Evolutionary conservation across 2,888 invertebrate genomes (phyloP), one percentile per base, ranked within the genome.

Genomic region (Alcis repandata): DNA sequence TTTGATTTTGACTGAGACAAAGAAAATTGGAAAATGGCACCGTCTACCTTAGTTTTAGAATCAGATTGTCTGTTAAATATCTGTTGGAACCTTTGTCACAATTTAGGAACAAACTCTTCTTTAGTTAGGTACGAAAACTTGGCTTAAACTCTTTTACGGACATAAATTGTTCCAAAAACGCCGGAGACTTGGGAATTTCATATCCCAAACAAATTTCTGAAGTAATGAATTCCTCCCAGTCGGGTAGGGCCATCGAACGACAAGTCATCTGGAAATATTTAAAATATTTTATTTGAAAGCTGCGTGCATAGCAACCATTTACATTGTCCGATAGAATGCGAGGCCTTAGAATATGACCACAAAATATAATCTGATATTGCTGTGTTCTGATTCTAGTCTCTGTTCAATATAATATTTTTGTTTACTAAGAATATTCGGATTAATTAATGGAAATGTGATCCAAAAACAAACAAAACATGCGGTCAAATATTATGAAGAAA

Each of bases 181-280:
- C 71, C 77, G 76, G 77, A 82, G 76, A 82, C 85, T 82, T 74
- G 77, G 79, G 89, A 89, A 90, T 89, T 90, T 88, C 87, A 88
- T 88, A 88, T 88, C 79, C 80, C 82, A 86, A 87, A 89, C 85
- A 85, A 87, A 88, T 87, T 88, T 86, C 80, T 79, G 78, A 74
- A 77, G 81, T 84, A 85, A 86, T 86, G 84, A 86, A 89, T 89
- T 87, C 85, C 81, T 65, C 72, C 52, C 54, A 70, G 75, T 78
- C 79, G 77, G 71, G 68, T 64, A 73, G 72, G 77, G 65, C 73
- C 71, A 75, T 74, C 70, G 74, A 73, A 69, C 72, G 68, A 62
- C 69, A 71, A 70, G 65, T 70, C 61, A 68, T 68, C 63, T 49
- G 59, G 36, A 70, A 68, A 71, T 67, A 58, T 68, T 70, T 70